Base-by-base conservation (phyloP, 2,888 invertebrate species). In the Amblyjoppa proteus region DNA sequence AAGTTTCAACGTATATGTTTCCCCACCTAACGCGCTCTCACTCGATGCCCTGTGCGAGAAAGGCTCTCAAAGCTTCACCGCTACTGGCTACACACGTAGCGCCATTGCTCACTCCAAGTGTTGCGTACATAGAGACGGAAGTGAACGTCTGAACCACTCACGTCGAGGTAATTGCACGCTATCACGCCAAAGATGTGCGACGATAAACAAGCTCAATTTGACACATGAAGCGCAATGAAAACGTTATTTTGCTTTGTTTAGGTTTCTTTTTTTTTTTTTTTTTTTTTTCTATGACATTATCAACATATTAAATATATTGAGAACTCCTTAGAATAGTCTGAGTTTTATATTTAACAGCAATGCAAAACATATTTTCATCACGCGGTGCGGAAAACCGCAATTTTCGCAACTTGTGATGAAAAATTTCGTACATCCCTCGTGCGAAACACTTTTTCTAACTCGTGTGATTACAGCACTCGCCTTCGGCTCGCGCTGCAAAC, bases 1-100 rank as follows among this genome's bases (percentile, higher is more conserved):
- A 82, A 83, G 79, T 75, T 45, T 56, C 51, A 58, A 58, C 51
- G 75, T 28, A 80, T 81, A 45, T 51, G 64, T 61, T 71, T 61
- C 53, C 31, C 80, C 74, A 79, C 83, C 71, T 51, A 81, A 49
- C 85, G 81, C 83, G 87, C 85, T 87, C 25, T 4, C 86, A 87
- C 87, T 83, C 80, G 80, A 81, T 64, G 9, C 69, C 53, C 41
- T 69, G 20, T 9, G 77, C 28, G 49, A 49, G 53, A 41, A 45
- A 77, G 53, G 61, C 66, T 68, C 69, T 75, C 31, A 74, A 81
- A 70, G 69, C 77, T 69, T 71, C 77, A 49, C 45, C 25, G 64
- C 69, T 64, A 81, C 76, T 20, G 53, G 58, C 31, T 69, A 80
- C 73, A 66, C 58, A 78, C 61, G 73, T 73, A 76, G 25, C 71